These are phyloP conservation scores for Unio pictorum DNA, from an alignment of 2,888 invertebrate species.

Conservation along the genomic window DNA sequence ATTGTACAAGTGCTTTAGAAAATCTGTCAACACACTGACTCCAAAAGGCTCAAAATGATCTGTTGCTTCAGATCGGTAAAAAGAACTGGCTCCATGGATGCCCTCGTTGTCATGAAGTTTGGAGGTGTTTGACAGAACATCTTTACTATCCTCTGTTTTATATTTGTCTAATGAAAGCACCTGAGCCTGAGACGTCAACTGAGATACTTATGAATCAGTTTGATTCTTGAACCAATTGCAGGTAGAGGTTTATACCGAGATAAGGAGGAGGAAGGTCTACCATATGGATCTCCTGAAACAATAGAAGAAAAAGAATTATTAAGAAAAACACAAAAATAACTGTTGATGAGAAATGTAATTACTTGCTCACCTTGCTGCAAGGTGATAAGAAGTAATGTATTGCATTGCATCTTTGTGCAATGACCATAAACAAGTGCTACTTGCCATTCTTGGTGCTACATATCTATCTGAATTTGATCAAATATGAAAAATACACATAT, in stretches of 20 bases:
- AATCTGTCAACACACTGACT: constrained; percentile 25
- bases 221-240: constrained; percentile 36
- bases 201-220: neutral
- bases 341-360: no score
- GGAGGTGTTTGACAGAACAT: constrained; percentile 1
- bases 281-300: constrained; percentile 1
- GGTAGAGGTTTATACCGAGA: constrained; percentile 51
- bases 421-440: no score
- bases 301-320: neutral
- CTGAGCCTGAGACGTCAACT: constrained; percentile 5
- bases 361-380: no score
- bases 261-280: constrained; percentile 45
- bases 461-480: no score
- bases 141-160: constrained; percentile 4
- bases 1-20: constrained; percentile 27
- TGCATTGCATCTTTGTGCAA: no score
- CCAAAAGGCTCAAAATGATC: constrained; percentile 3
- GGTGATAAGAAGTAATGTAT: no score
- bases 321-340: no score
- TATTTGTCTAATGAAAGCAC: neutral
- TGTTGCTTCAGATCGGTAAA: no score
- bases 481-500: no score
- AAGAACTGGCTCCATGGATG: no score
- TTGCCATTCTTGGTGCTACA: no score
- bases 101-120: neutral